A percentile compares a stretch with the other conserved stretches of the same genome.
Conservation (phyloP, 2,888 invertebrate species). For the Nomada flava region DNA sequence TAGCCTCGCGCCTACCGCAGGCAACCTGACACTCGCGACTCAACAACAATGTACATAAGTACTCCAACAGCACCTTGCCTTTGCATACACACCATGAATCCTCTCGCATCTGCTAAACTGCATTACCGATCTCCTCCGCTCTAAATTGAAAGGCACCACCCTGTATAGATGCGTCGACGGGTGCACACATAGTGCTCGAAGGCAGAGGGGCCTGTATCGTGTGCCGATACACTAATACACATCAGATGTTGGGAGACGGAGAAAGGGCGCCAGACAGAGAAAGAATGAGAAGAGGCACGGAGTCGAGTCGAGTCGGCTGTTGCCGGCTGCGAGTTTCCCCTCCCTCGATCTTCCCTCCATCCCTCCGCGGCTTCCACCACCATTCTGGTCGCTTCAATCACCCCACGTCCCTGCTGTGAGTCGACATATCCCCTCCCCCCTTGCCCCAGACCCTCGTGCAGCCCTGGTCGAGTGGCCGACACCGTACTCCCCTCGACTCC, state of each 20-base stretch:
- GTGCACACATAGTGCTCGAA: not conserved
- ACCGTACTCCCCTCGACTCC: conserved; percentile 19
- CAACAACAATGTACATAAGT: conserved; percentile 9
- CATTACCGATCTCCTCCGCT: conserved; percentile 1
- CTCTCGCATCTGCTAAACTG: conserved; percentile 5
- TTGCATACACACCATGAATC: not conserved
- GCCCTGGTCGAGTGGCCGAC: conserved; percentile 51
- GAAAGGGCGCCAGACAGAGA: conserved; percentile 43
- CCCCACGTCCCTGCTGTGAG: conserved; percentile 63
- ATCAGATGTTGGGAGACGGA: conserved; percentile 6
- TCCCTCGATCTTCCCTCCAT: conserved; percentile 13
- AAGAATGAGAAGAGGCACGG: conserved; percentile 44
- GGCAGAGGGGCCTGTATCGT: conserved; percentile 36
- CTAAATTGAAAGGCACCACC: conserved; percentile 55
- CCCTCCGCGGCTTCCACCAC: conserved; percentile 38
- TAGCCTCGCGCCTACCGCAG: not conserved
- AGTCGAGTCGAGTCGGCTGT: conserved; percentile 63
- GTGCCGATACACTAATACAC: conserved; percentile 53
- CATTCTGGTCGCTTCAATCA: conserved; percentile 51
- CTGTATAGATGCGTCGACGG: conserved; percentile 50
- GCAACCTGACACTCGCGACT: not conserved
- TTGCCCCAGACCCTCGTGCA: conserved; percentile 36
- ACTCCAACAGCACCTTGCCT: conserved; percentile 9
- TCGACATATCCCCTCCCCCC: conserved; percentile 59
- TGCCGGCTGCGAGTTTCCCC: conserved; percentile 64